Conservation (phyloP, 2,888 invertebrate genomes). For the Copidosoma aretas region DNA sequence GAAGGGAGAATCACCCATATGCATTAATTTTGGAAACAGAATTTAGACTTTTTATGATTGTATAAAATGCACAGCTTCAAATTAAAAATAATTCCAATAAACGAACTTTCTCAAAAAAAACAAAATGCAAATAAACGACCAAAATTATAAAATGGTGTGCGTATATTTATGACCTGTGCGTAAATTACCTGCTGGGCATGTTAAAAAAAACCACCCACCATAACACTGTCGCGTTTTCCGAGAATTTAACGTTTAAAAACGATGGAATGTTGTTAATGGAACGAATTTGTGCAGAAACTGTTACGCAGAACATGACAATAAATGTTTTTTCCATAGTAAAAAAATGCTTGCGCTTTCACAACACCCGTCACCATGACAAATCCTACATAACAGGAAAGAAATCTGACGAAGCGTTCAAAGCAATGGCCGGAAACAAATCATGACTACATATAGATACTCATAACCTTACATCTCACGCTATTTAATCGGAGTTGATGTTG, state of each 20-base stretch:
- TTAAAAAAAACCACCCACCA: background rate
- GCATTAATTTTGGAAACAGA: constrained; percentile 2
- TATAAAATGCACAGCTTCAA: background rate
- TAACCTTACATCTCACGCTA: background rate
- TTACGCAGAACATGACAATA: background rate
- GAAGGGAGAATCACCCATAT: too few relatives aligned
- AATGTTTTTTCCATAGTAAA: background rate
- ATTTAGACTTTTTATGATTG: background rate
- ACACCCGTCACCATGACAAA: background rate
- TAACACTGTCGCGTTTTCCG: background rate
- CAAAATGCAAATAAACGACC: background rate
- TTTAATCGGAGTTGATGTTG: background rate
- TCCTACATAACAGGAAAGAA: background rate
- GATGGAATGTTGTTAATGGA: background rate
- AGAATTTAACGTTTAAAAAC: background rate
- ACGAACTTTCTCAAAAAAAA: background rate
- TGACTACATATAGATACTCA: background rate
- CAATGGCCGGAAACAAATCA: background rate
- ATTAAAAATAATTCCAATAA: background rate
- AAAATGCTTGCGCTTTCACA: background rate
- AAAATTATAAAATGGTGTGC: background rate
- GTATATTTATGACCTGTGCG: background rate
- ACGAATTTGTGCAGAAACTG: background rate
- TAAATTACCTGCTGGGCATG: background rate
- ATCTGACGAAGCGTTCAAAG: background rate